Evolutionary conservation across 2,797 vertebrate genomes (phyloP), one percentile per base, ranked within the genome.

Genomic region (Dermochelys coriacea): DNA sequence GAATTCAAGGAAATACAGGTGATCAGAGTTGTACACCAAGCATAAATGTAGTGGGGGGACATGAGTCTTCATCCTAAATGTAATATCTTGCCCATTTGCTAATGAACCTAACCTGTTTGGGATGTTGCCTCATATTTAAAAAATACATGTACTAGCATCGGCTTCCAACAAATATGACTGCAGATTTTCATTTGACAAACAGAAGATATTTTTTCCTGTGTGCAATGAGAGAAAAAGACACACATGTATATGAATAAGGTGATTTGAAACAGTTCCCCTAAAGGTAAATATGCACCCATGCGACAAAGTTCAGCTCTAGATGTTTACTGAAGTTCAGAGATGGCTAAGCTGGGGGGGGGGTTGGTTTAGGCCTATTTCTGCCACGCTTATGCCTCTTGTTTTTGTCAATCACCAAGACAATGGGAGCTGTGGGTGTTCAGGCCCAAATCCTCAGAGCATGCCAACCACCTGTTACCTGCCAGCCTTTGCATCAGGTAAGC

Each of bases 341-440:
- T 3, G 12, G 41, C 27, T 47, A 75, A 15, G 12, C 25, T 45
- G 41, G 12, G 25, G 41, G 12, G 25, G 14, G 12, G 8, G 27
- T 47, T 45, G 25, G 45, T 75, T 47, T 27, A 45, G 41, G 12
- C 25, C 21, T 34, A 29, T 25, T 25, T 27, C 11, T 74, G 25
- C 37, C 68, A 71, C 8, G 25, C 96, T 84, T 91, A 91, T 95
- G 93, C 85, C 94, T 19, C 86, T 47, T 23, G 9, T 79, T 96
- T 95, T 87, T 91, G 96, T 91, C 92, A 96, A 86, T 79, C 94
- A 54, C 83, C 89, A 95, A 80, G 93, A 84, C 80, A n/a, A 90
- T 3, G 49, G 82, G 81, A 59, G 29, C 37, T 0, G 0, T 5
- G 11, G 78, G 51, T 80, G 78, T 55, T 79, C 21, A 1, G 19